These are phyloP conservation scores for Thryonomys swinderianus DNA, from an alignment of 2,113 vertebrate genomes.

Conservation along the genomic window DNA sequence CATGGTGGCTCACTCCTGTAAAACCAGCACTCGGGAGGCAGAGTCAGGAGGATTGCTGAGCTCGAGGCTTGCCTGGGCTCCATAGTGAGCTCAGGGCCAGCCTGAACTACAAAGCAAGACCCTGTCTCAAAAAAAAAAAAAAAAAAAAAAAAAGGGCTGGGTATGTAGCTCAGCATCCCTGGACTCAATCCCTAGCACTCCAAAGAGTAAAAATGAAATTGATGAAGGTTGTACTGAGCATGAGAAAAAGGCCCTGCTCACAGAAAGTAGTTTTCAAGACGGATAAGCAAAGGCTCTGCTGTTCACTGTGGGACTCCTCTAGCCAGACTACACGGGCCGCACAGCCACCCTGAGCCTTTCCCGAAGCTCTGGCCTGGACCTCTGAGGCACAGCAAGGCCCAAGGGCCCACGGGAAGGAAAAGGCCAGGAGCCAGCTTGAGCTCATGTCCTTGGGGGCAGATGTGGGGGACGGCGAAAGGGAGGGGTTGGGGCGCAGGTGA, in stretches of 20 bases:
- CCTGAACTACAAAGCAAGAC: too few relatives aligned
- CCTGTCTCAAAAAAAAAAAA: not conserved
- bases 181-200: not conserved
- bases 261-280: not conserved
- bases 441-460: accelerated
- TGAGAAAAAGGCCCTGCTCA: not conserved
- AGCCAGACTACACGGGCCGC: not conserved
- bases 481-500: not conserved
- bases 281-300: not conserved
- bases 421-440: not conserved
- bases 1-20: too few relatives aligned
- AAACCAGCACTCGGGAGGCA: too few relatives aligned
- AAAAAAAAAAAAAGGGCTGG: not conserved
- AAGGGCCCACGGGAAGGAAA: not conserved
- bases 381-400: not conserved
- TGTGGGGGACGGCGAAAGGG: not conserved
- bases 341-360: accelerated
- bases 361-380: not conserved
- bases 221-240: not conserved
- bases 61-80: too few relatives aligned
- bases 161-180: not conserved
- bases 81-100: too few relatives aligned
- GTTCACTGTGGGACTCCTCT: not conserved
- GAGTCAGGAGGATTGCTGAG: too few relatives aligned
- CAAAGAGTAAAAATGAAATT: not conserved